Conservation (phyloP, 2,113 vertebrate species). For the Pampusana beccarii region DNA sequence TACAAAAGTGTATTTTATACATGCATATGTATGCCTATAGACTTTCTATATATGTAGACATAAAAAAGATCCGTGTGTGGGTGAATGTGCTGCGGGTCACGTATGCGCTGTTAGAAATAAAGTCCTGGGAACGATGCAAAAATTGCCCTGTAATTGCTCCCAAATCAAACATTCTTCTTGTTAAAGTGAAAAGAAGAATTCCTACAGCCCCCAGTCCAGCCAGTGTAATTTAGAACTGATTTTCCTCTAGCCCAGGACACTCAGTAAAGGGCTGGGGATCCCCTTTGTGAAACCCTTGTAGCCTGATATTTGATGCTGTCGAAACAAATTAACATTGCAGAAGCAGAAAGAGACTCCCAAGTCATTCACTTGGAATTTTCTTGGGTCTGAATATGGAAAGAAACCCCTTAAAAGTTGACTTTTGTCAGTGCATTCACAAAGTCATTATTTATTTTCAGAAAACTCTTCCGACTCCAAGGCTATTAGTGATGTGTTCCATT, state of each 20-base stretch:
- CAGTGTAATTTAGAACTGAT: accelerated
- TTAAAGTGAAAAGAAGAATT: accelerated
- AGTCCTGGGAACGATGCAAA: not conserved
- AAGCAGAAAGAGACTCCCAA: not conserved
- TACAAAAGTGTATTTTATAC: not conserved
- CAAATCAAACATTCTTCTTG: not conserved
- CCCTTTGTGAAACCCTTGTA: not conserved
- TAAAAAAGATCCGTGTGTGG: not conserved
- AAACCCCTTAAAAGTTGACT: not conserved
- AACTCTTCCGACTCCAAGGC: not conserved
- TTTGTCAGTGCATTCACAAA: not conserved
- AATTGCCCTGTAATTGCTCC: not conserved
- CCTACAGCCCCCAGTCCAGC: not conserved
- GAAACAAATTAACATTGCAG: accelerated
- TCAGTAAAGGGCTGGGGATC: not conserved
- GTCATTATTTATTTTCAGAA: not conserved
- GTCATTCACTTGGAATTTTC: not conserved
- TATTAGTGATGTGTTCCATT: not conserved
- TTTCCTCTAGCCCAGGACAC: not conserved
- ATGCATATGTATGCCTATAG: not conserved
- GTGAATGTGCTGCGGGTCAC: not conserved
- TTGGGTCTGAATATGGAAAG: not conserved
- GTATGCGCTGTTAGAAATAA: not conserved
- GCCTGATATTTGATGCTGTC: not conserved
- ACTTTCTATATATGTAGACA: accelerated